Conservation (phyloP, 2,113 vertebrate species). For the Cyphomyrus discorhynchus region DNA sequence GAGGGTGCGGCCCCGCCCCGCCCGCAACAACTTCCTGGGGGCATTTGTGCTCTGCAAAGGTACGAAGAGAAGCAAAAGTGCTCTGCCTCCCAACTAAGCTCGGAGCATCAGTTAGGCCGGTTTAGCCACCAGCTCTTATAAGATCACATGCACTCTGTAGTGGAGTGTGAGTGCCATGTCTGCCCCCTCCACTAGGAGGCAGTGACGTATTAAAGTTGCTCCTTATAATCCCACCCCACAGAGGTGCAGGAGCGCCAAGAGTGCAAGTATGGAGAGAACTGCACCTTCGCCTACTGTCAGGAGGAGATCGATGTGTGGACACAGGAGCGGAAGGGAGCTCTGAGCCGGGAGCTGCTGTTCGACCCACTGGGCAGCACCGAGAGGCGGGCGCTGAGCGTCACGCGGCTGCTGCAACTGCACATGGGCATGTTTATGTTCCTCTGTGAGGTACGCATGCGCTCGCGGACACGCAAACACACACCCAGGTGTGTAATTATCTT, state of each 20-base stretch:
- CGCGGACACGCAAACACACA: constrained; percentile 21
- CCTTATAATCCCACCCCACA: constrained; percentile 39
- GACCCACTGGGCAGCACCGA: constrained; percentile 86
- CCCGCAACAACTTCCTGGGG: constrained; percentile 90
- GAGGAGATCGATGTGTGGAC: constrained; percentile 99
- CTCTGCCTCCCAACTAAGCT: neutral
- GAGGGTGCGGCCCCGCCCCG: constrained; percentile 86
- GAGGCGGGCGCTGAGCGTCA: constrained; percentile 83
- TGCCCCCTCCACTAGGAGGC: neutral
- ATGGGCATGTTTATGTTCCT: constrained; percentile 99
- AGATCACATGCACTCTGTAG: neutral
- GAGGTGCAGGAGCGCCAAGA: constrained; percentile 97
- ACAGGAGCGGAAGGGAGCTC: constrained; percentile 90
- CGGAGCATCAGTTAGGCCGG: neutral
- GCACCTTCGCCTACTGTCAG: constrained; percentile 98
- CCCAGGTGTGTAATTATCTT: constrained; percentile 26
- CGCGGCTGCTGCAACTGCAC: constrained; percentile 90
- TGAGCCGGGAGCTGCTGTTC: constrained; percentile 93
- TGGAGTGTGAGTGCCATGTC: neutral
- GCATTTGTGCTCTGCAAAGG: constrained; percentile 98
- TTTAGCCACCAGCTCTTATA: neutral
- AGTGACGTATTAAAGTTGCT: neutral
- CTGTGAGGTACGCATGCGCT: constrained; percentile 78
- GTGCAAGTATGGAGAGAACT: constrained; percentile 98
- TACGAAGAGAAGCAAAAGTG: constrained; percentile 38